Percentiles rank a stretch among this genome's conserved stretches.
Conservation (phyloP, 2,113 vertebrate species). For the Xerus inauris region DNA sequence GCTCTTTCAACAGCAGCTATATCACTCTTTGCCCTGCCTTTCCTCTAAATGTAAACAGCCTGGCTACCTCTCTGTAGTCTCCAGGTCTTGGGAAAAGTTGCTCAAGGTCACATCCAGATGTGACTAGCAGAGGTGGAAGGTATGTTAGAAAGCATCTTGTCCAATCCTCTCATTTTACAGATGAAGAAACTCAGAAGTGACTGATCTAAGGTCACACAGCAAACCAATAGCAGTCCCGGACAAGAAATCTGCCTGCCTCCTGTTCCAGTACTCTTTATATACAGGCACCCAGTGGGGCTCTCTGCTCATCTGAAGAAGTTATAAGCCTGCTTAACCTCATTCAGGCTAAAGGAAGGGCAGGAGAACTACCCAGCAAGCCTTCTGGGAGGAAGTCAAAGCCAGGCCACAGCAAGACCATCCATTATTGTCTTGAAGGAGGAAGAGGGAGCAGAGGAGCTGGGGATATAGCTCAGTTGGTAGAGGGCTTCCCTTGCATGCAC, state of each 20-base stretch:
- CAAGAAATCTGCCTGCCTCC: not conserved
- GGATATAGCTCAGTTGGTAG: too few relatives aligned
- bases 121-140: not conserved
- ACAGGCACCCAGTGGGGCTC: not conserved
- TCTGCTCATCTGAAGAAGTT: not conserved
- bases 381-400: not conserved
- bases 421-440: not conserved
- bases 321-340: not conserved
- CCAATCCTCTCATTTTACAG: not conserved
- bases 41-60: not conserved
- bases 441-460: not conserved
- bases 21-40: not conserved
- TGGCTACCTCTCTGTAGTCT: not conserved
- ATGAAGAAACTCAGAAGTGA: not conserved
- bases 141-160: not conserved
- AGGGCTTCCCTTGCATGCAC: too few relatives aligned
- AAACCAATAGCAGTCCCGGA: not conserved
- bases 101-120: constrained; percentile 39
- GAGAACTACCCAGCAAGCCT: not conserved
- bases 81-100: not conserved
- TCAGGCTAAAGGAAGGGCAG: not conserved
- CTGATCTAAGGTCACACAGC: not conserved
- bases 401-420: not conserved
- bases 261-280: not conserved
- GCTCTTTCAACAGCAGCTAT: not conserved